Evolutionary conservation across 2,113 vertebrate genomes (phyloP), one percentile per base, ranked within the genome.

Genomic region (Poeciliopsis turrubarensis): DNA sequence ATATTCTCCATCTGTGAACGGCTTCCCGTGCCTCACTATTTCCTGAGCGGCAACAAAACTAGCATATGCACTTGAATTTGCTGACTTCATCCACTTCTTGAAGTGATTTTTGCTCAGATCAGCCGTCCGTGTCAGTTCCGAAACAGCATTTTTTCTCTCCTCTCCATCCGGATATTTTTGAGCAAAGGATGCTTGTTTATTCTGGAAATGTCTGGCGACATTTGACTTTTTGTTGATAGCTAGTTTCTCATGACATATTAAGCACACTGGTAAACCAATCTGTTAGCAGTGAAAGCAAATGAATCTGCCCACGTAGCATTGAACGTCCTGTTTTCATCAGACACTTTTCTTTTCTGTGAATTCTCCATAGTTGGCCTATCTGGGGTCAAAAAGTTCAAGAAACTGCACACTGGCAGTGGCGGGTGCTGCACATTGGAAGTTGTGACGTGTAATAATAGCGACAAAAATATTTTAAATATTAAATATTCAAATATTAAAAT

Each of bases 71-170:
- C 29, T 29, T 29, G 29, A 29, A 29, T 29, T 29, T 29, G 29
- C 29, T 29, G 29, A 79, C 9, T 61, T 78, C 0, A 71, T n/a
- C 67, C 67, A 51, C 30, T 70, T 60, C 51, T 70, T 34, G 51
- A 70, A 60, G 2, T 34, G 47, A 60, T 60, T 70, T 60, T 60
- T 70, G 4, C 22, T 37, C 10, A 39, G 47, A 32, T 70, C 68
- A 57, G 22, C 68, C 31, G 37, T 60, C 31, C 5, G 22, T 30
- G 34, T 70, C 51, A 70, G 68, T 34, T 34, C 68, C 12, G 22
- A 70, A 70, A 70, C 47, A 37, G 30, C 68, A 37, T 57, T n/a
- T 26, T 60, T 57, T 9, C 25, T 37, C 31, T 60, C 22, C 1
- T 60, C 30, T 68, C 41, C 44, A 15, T 68, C 17, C 1, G 41